These are phyloP conservation scores for Seriola rivoliana DNA, from an alignment of 2,113 vertebrate genomes.

Conservation along the genomic window DNA sequence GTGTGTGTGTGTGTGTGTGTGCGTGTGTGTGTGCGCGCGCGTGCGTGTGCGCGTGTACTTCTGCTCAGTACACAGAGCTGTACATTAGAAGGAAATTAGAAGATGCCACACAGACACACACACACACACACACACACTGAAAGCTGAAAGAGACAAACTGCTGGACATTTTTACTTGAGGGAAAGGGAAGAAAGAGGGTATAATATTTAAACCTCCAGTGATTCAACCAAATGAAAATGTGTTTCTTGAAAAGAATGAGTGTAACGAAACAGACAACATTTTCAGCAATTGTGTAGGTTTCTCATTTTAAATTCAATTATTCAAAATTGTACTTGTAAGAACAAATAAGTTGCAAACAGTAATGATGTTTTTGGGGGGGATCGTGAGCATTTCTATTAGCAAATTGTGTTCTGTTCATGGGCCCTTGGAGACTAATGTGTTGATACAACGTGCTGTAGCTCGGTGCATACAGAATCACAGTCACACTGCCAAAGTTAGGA, in stretches of 20 bases:
- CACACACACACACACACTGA: not conserved
- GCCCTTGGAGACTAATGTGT: conserved; percentile 33
- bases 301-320: conserved; percentile 10
- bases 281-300: not conserved
- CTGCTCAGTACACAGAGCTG: conserved; percentile 21
- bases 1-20: conserved; percentile 29
- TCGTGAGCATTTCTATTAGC: conserved; percentile 2
- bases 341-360: conserved; percentile 31
- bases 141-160: not conserved
- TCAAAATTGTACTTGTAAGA: not conserved
- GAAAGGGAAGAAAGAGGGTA: not conserved
- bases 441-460: conserved; percentile 31
- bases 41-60: conserved; percentile 21
- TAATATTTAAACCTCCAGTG: conserved; percentile 21
- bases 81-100: conserved; percentile 56
- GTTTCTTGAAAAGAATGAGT: conserved; percentile 11
- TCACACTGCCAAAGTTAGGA: conserved; percentile 23
- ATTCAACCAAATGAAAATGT: not conserved
- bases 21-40: conserved; percentile 18
- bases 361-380: conserved; percentile 18
- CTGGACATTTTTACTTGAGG: conserved; percentile 3
- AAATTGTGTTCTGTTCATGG: conserved; percentile 29
- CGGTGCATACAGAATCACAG: conserved; percentile 10
- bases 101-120: not conserved
- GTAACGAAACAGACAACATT: not conserved